A percentile compares a stretch with the other conserved stretches of the same genome.
phyloP scores from a whole-genome alignment of 2,888 invertebrate species.

The Drosophila nigritarsus region DNA sequence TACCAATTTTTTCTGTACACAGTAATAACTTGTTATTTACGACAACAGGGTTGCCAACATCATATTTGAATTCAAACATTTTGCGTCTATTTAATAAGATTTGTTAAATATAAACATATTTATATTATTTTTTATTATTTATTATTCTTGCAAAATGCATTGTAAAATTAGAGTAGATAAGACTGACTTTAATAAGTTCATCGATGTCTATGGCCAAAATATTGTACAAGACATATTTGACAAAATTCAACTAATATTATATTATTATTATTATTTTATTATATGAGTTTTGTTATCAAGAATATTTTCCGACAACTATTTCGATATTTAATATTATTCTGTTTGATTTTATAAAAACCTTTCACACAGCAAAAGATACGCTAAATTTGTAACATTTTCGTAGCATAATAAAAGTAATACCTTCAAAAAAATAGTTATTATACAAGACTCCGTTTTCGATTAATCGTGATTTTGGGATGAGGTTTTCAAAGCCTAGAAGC shows the following conservation, averaged over 20 bases:
- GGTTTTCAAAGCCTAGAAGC: neutral
- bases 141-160: neutral
- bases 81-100: neutral
- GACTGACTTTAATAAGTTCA: neutral
- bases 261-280: too few relatives aligned
- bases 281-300: neutral
- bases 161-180: neutral
- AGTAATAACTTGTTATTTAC: slow-evolving; percentile 49
- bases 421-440: too few relatives aligned
- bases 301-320: neutral
- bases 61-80: neutral
- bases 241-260: neutral
- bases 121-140: neutral
- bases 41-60: slow-evolving; percentile 62
- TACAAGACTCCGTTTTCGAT: neutral
- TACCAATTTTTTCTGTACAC: slow-evolving; percentile 73
- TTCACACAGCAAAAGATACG: neutral
- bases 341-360: neutral
- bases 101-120: slow-evolving; percentile 8
- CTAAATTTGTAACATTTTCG: neutral
- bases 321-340: neutral
- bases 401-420: neutral
- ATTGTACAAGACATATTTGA: neutral
- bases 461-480: neutral
- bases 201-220: neutral